Evolutionary conservation across 2,888 invertebrate genomes (phyloP).

Genomic region (Acheta domesticus): DNA sequence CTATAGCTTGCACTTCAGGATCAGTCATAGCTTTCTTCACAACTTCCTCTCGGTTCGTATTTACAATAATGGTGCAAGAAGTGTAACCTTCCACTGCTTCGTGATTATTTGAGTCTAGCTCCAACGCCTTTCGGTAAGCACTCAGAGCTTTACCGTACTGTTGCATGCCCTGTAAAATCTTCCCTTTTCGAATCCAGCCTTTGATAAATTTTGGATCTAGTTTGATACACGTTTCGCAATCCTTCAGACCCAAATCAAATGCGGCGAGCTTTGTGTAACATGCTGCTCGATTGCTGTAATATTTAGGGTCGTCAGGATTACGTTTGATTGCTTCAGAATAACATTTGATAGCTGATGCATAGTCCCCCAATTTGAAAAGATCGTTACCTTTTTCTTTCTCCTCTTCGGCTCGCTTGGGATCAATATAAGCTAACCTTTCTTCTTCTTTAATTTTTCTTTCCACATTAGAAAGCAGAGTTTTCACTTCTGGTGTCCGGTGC

Average conservation of each 20-base stretch:
- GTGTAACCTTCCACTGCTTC: constrained; percentile 93
- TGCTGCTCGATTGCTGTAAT: constrained; percentile 97
- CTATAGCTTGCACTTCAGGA: constrained; percentile 94
- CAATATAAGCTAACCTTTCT: constrained; percentile 83
- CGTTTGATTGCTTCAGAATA: constrained; percentile 95
- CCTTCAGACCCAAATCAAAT: constrained; percentile 92
- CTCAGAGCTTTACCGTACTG: constrained; percentile 82
- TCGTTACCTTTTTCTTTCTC: constrained; percentile 95
- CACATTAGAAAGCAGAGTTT: constrained; percentile 80
- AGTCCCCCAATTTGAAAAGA: constrained; percentile 91
- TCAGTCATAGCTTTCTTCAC: constrained; percentile 93
- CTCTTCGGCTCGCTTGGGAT: constrained; percentile 87
- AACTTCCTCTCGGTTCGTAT: constrained; percentile 88
- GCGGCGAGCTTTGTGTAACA: constrained; percentile 98
- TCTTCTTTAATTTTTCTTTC: constrained; percentile 84
- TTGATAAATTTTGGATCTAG: constrained; percentile 97
- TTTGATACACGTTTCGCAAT: constrained; percentile 91
- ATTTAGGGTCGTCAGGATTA: constrained; percentile 94
- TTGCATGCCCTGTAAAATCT: constrained; percentile 93
- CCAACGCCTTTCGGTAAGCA: constrained; percentile 94
- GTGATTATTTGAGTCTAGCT: constrained; percentile 84
- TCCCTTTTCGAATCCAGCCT: constrained; percentile 96
- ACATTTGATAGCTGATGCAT: constrained; percentile 91
- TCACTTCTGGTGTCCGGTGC: constrained; percentile 90
- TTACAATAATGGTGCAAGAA: constrained; percentile 70